Evolutionary conservation across 2,888 invertebrate species (phyloP).

Genomic region (Drosophila meridionalis): DNA sequence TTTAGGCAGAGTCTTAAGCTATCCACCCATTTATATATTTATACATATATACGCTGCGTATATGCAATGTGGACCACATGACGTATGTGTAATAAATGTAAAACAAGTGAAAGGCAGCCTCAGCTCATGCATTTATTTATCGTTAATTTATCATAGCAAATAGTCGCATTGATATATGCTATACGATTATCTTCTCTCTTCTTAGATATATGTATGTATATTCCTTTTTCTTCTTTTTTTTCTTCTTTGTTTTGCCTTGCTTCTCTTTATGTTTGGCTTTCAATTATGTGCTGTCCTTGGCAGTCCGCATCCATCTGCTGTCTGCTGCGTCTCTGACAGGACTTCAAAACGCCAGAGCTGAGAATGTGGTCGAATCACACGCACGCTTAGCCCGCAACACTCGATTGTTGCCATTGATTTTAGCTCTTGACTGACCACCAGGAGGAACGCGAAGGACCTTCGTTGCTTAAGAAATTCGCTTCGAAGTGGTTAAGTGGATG

Average conservation of each 20-base stretch:
- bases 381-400: slow-evolving; percentile 42
- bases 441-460: background rate
- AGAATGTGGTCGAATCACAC: slow-evolving; percentile 56
- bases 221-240: background rate
- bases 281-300: slow-evolving; percentile 41
- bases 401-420: slow-evolving; percentile 48
- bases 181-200: slow-evolving; percentile 3
- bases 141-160: background rate
- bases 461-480: background rate
- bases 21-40: background rate
- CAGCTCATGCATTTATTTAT: background rate
- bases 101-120: background rate
- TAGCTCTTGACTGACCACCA: background rate
- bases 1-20: background rate
- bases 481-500: background rate
- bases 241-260: background rate
- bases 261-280: slow-evolving; percentile 26
- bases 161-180: slow-evolving; percentile 6
- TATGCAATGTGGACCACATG: background rate
- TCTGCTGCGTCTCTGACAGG: slow-evolving; percentile 31
- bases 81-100: background rate
- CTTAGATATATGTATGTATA: background rate
- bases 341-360: slow-evolving; percentile 35
- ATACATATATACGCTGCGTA: background rate
- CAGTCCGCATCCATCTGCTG: background rate